phyloP scores from a whole-genome alignment of 1,140 invertebrate genomes.

The Doryteuthis pealeii region DNA sequence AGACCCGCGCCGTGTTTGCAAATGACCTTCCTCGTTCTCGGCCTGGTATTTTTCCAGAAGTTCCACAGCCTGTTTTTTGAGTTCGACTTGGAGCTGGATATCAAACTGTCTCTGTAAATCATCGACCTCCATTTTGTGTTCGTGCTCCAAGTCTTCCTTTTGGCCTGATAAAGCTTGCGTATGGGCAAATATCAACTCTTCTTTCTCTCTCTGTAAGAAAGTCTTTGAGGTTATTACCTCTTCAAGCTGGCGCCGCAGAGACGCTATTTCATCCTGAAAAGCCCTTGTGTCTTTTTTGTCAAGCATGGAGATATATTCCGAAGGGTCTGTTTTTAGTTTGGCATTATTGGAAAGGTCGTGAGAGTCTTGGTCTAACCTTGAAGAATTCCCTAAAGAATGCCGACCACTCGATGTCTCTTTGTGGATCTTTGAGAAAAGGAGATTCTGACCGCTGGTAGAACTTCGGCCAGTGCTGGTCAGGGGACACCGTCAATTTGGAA shows the following conservation, averaged over 20 bases:
- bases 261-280: constrained; percentile 18
- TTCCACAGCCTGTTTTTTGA: constrained; percentile 41
- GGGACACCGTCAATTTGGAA: neutral
- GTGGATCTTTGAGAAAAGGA: neutral
- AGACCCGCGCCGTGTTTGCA: neutral
- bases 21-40: neutral
- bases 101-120: constrained; percentile 45
- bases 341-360: neutral
- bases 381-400: neutral
- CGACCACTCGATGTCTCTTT: neutral
- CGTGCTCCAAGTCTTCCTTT: constrained; percentile 39
- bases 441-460: neutral
- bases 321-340: neutral
- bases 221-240: constrained; percentile 29
- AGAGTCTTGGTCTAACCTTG: neutral
- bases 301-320: no score
- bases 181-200: neutral
- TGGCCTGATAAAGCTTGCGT: neutral
- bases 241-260: constrained; percentile 21
- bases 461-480: neutral
- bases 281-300: neutral
- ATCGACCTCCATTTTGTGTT: constrained; percentile 36
- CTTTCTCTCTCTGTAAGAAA: constrained; percentile 29
- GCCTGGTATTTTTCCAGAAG: constrained; percentile 9
- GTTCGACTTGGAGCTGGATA: constrained; percentile 43